Conservation (phyloP, 2,797 vertebrate genomes). For the Astyanax mexicanus region DNA sequence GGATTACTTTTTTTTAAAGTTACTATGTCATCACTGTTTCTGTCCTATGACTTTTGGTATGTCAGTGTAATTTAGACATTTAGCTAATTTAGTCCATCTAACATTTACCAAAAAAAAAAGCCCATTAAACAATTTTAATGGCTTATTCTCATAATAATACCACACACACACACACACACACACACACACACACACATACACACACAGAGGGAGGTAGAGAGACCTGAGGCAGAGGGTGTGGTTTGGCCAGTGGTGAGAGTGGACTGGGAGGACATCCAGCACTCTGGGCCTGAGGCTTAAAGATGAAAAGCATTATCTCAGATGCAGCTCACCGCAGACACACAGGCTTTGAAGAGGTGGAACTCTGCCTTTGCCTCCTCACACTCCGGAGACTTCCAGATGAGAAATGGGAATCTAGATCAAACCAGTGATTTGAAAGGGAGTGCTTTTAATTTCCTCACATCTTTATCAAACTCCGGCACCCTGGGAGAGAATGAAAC, state of each 20-base stretch:
- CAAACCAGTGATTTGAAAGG: conserved; percentile 44
- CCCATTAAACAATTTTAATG: not conserved
- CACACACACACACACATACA: not conserved
- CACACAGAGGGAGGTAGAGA: conserved; percentile 19
- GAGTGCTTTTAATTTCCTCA: conserved; percentile 39
- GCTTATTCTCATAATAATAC: not conserved
- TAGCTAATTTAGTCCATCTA: too few species aligned
- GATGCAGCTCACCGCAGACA: conserved; percentile 45
- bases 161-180: too few species aligned
- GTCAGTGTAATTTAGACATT: too few species aligned
- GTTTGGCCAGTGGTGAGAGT: conserved; percentile 45
- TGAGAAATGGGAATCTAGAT: conserved; percentile 45
- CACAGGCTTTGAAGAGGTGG: conserved; percentile 40
- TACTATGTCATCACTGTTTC: too few species aligned
- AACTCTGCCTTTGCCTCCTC: conserved; percentile 38
- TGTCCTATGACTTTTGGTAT: too few species aligned
- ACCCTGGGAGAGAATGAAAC: not conserved
- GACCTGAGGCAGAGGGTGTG: conserved; percentile 30
- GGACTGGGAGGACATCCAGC: conserved; percentile 43
- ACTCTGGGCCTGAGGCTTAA: conserved; percentile 31
- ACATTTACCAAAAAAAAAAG: too few species aligned
- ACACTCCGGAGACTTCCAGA: conserved; percentile 39
- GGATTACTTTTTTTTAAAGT: too few species aligned
- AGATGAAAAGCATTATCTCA: conserved; percentile 34
- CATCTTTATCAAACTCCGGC: conserved; percentile 9